These are phyloP conservation scores for Halictus rubicundus DNA, from an alignment of 1,140 invertebrate genomes.

Conservation along the genomic window DNA sequence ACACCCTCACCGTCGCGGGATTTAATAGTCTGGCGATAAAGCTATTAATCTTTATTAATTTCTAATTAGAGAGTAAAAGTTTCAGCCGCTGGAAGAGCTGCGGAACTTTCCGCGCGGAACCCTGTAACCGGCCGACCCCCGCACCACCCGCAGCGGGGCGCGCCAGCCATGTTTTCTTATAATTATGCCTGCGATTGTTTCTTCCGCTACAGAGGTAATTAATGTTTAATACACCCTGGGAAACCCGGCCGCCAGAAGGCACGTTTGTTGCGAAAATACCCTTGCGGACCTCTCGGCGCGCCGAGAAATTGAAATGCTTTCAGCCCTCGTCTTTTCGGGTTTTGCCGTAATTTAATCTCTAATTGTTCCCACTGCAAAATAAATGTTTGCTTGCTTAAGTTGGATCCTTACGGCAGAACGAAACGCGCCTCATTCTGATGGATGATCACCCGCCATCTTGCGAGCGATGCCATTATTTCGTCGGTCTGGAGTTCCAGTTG, in stretches of 20 bases:
- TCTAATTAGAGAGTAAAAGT: slow-evolving; percentile 71
- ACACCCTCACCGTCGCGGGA: slow-evolving; percentile 20
- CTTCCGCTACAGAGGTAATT: slow-evolving; percentile 6
- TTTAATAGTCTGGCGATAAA: slow-evolving; percentile 72
- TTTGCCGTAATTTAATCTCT: no score
- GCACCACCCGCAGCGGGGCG: neutral
- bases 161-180: slow-evolving; percentile 57
- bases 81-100: slow-evolving; percentile 55
- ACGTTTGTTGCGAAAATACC: neutral
- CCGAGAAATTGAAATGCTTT: neutral
- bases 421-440: no score
- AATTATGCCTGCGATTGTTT: slow-evolving; percentile 46
- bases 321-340: no score
- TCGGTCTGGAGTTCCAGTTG: no score
- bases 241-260: neutral
- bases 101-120: slow-evolving; percentile 40
- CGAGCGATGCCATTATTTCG: no score
- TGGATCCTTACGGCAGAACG: no score
- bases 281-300: neutral
- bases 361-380: no score
- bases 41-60: slow-evolving; percentile 76
- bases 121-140: neutral
- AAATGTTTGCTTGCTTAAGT: no score
- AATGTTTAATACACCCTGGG: slow-evolving; percentile 30
- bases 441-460: no score